These are phyloP conservation scores for Guaruba guarouba DNA, from an alignment of 2,113 vertebrate species.

Conservation along the genomic window DNA sequence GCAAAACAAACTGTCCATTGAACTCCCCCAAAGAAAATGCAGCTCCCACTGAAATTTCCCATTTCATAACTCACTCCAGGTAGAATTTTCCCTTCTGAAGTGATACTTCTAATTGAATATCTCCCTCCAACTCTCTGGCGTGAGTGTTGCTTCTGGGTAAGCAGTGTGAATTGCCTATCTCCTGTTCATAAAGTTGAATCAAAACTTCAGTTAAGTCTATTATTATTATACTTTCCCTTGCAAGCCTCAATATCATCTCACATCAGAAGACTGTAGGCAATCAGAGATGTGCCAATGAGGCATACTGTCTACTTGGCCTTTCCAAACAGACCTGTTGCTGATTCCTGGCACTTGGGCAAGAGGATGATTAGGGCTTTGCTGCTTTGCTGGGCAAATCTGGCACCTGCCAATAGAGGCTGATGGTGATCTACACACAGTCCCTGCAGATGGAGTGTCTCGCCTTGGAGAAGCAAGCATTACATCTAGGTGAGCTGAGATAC, in stretches of 20 bases:
- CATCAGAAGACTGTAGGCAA: not conserved
- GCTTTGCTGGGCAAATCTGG: not conserved
- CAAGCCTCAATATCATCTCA: slow-evolving; percentile 21
- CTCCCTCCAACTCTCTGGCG: not conserved
- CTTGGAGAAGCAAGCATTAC: not conserved
- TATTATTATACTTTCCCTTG: slow-evolving; percentile 15
- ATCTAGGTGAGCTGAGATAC: not conserved
- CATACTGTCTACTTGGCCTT: not conserved
- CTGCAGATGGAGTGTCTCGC: not conserved
- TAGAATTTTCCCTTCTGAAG: slow-evolving; percentile 23
- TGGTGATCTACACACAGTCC: not conserved
- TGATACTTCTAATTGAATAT: slow-evolving; percentile 46
- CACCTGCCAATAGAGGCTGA: not conserved
- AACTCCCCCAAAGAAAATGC: not conserved
- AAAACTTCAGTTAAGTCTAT: slow-evolving; percentile 34
- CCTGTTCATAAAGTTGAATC: slow-evolving; percentile 49
- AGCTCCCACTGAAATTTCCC: slow-evolving; percentile 44
- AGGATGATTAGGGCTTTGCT: not conserved
- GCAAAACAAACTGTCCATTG: slow-evolving; percentile 30
- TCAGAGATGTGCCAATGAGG: not conserved
- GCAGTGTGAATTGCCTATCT: slow-evolving; percentile 30
- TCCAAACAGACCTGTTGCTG: not conserved
- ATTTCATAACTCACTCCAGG: slow-evolving; percentile 8
- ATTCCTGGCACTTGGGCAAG: not conserved
- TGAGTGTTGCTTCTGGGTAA: slow-evolving; percentile 14